These are phyloP conservation scores for Emydoidea blandingii DNA, from an alignment of 2,797 vertebrate genomes.

Conservation along the genomic window DNA sequence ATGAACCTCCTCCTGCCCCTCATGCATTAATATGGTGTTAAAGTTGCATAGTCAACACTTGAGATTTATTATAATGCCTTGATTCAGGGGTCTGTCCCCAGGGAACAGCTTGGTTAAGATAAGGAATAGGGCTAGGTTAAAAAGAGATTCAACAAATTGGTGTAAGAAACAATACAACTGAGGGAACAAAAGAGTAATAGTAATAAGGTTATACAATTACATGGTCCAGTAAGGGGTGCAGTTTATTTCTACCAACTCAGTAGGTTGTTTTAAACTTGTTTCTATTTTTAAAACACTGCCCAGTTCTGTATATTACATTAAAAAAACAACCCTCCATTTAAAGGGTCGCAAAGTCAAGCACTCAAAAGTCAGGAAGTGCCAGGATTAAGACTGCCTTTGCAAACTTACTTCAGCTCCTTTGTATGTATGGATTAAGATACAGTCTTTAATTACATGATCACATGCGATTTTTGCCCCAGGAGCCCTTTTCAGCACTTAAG, in stretches of 20 bases:
- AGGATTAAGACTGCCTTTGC: background rate
- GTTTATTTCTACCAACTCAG: no score
- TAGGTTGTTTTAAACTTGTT: no score
- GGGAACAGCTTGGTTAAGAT: background rate
- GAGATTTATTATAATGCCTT: background rate
- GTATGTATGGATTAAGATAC: background rate
- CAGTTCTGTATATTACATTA: background rate
- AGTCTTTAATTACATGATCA: background rate
- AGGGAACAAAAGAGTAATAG: no score
- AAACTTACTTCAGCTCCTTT: background rate
- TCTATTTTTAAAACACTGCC: no score
- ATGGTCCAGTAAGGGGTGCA: no score
- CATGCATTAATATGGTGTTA: background rate
- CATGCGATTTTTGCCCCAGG: background rate
- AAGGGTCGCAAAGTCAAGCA: background rate
- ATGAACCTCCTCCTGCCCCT: background rate
- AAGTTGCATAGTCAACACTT: background rate
- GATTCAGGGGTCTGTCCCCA: background rate
- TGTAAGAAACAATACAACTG: background rate
- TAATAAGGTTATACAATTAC: background rate
- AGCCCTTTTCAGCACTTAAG: background rate
- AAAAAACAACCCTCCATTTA: background rate
- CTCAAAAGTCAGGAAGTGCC: background rate
- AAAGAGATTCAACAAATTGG: background rate
- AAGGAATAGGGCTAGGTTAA: background rate